phyloP scores from a whole-genome alignment of 2,797 vertebrate genomes.

The Dipus sagitta region DNA sequence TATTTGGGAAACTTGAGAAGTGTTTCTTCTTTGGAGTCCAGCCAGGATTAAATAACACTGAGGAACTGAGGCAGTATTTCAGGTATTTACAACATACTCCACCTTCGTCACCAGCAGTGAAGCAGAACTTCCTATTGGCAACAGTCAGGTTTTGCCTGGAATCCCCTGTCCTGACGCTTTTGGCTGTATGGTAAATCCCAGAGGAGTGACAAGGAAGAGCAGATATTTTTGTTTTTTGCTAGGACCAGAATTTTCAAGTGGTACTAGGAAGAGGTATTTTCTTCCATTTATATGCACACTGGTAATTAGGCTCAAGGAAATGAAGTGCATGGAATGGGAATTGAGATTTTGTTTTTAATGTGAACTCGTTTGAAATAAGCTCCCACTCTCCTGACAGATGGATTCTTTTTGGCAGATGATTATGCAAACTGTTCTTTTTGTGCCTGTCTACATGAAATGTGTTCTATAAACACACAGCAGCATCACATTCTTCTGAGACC shows the following conservation, averaged over 20 bases:
- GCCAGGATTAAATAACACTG: constrained; percentile 57
- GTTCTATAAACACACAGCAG: constrained; percentile 78
- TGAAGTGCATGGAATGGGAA: constrained; percentile 71
- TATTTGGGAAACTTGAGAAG: background rate
- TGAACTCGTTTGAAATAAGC: constrained; percentile 70
- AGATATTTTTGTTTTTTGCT: constrained; percentile 58
- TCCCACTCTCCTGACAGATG: constrained; percentile 78
- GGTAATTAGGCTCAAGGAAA: constrained; percentile 75
- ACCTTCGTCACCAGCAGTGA: constrained; percentile 44
- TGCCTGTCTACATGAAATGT: constrained; percentile 78
- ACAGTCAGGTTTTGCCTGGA: background rate
- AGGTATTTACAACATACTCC: constrained; percentile 60
- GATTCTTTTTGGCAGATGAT: constrained; percentile 80
- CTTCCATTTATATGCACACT: constrained; percentile 61
- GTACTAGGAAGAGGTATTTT: constrained; percentile 61
- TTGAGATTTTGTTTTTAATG: constrained; percentile 73
- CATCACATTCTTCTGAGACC: constrained; percentile 52
- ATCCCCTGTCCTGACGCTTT: constrained; percentile 34
- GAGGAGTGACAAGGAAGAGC: constrained; percentile 33
- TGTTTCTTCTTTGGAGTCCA: constrained; percentile 19
- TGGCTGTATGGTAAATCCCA: background rate
- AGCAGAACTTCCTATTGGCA: constrained; percentile 54
- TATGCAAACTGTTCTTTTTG: constrained; percentile 79
- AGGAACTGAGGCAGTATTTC: constrained; percentile 62
- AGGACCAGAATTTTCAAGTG: constrained; percentile 51